Evolutionary conservation across 2,113 vertebrate species (phyloP).

Genomic region (Carlito syrichta): DNA sequence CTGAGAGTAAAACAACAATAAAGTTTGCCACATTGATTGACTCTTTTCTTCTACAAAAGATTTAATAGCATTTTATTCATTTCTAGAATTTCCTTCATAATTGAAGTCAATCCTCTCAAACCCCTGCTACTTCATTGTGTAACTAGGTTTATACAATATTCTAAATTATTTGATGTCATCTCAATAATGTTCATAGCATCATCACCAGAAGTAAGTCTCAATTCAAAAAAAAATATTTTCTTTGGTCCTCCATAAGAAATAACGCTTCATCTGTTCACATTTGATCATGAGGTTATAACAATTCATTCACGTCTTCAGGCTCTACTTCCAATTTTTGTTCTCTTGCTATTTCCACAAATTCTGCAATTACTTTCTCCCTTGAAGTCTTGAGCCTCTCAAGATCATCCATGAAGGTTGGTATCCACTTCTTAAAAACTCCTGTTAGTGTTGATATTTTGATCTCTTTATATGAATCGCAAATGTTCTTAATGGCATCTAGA

Average conservation of each 20-base stretch:
- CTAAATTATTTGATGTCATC: background rate
- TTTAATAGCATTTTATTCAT: background rate
- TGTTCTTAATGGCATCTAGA: background rate
- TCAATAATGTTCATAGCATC: background rate
- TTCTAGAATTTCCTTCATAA: background rate
- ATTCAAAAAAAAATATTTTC: background rate
- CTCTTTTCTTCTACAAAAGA: background rate
- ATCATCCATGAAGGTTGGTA: background rate
- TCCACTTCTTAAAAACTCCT: background rate
- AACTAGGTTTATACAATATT: background rate
- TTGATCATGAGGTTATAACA: background rate
- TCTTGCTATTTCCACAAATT: background rate
- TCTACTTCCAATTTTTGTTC: background rate
- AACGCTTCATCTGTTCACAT: background rate
- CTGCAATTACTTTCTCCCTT: background rate
- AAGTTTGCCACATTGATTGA: background rate
- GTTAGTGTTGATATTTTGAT: background rate
- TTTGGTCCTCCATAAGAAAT: background rate
- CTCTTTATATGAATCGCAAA: background rate
- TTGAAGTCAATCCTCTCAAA: background rate
- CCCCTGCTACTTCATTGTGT: background rate
- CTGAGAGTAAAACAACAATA: background rate
- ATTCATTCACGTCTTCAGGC: background rate
- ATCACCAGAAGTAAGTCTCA: background rate
- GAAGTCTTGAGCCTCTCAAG: background rate